Conservation (phyloP, 2,888 invertebrate species). For the Zele albiditarsus region DNA sequence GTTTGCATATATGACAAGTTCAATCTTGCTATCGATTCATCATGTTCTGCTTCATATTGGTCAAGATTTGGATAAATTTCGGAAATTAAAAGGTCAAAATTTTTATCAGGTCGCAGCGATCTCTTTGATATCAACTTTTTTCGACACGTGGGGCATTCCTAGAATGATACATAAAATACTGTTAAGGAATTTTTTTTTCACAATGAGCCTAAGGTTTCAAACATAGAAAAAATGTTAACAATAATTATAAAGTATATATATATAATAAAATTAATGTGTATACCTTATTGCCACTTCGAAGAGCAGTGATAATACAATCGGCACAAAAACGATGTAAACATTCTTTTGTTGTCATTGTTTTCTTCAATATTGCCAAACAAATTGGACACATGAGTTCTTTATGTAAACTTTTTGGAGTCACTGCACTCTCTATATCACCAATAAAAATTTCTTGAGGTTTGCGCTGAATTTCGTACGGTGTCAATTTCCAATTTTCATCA, state of each 20-base stretch:
- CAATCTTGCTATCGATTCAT: slow-evolving; percentile 91
- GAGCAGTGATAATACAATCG: slow-evolving; percentile 98
- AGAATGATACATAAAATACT: not conserved
- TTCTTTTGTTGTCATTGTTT: slow-evolving; percentile 99
- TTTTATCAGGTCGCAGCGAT: slow-evolving; percentile 96
- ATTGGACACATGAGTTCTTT: slow-evolving; percentile 99
- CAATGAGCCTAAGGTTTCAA: too few relatives aligned
- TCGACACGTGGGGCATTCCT: slow-evolving; percentile 97
- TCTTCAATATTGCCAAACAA: slow-evolving; percentile 98
- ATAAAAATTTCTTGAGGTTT: slow-evolving; percentile 98
- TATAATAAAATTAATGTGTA: not conserved
- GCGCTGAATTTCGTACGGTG: slow-evolving; percentile 94
- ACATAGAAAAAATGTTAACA: not conserved
- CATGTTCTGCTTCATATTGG: slow-evolving; percentile 95
- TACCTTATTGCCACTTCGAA: slow-evolving; percentile 95
- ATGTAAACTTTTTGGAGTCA: slow-evolving; percentile 94
- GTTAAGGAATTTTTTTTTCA: not conserved
- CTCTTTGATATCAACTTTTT: slow-evolving; percentile 98
- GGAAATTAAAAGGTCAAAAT: slow-evolving; percentile 96
- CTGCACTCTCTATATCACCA: slow-evolving; percentile 94
- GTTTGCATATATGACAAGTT: slow-evolving; percentile 95
- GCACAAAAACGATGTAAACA: slow-evolving; percentile 99
- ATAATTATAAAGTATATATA: slow-evolving; percentile 2
- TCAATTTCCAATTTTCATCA: slow-evolving; percentile 94
- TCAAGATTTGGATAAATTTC: slow-evolving; percentile 98